Conservation (phyloP, 2,113 vertebrate genomes). For the Heterochromis multidens region DNA sequence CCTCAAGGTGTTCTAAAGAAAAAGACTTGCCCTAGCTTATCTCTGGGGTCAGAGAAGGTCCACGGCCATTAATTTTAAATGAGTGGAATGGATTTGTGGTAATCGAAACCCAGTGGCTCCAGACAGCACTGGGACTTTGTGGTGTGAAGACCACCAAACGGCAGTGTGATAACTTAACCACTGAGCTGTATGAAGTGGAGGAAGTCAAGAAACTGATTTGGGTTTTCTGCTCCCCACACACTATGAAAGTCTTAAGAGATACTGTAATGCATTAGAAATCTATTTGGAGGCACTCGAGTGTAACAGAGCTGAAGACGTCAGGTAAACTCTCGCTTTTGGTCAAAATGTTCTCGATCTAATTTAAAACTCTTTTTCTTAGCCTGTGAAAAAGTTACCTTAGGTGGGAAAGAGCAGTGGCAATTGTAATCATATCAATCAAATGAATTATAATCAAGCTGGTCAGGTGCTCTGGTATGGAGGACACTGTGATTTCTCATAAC, state of each 20-base stretch:
- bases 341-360: neutral
- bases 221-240: neutral
- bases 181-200: constrained; percentile 39
- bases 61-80: constrained; percentile 73
- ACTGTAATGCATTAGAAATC: constrained; percentile 41
- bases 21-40: constrained; percentile 27
- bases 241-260: neutral
- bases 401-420: neutral
- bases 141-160: constrained; percentile 53
- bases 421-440: neutral
- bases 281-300: constrained; percentile 7
- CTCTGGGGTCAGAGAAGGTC: constrained; percentile 60
- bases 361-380: neutral
- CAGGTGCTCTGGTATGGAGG: neutral
- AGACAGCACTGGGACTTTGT: constrained; percentile 51
- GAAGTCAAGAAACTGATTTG: constrained; percentile 54
- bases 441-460: neutral
- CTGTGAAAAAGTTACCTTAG: neutral
- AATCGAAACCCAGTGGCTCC: constrained; percentile 68
- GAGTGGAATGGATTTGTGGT: constrained; percentile 69
- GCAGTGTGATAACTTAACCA: constrained; percentile 49
- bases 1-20: constrained; percentile 33
- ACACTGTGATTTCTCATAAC: neutral
- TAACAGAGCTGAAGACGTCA: neutral
- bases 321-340: constrained; percentile 1